Percentiles rank a stretch among this genome's conserved stretches.
phyloP scores from a whole-genome alignment of 2,797 vertebrate genomes.

The Botia kubotai region DNA sequence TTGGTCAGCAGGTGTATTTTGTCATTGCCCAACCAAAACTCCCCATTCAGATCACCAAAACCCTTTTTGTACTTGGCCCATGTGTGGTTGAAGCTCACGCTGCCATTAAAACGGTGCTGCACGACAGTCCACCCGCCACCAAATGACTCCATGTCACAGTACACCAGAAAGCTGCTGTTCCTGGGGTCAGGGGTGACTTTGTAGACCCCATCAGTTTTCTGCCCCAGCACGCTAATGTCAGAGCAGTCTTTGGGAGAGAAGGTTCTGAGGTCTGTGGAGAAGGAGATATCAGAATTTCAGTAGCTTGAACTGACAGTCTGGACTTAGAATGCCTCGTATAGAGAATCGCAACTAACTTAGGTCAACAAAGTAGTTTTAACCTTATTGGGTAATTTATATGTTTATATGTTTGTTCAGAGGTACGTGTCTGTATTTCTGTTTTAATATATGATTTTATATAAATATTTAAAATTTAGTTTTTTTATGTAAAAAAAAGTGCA shows the following conservation, averaged over 20 bases:
- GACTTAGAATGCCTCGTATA: too few relatives aligned
- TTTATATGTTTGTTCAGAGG: too few relatives aligned
- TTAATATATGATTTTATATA: too few relatives aligned
- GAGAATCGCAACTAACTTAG: too few relatives aligned
- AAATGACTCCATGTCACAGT: conserved; percentile 92
- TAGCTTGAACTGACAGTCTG: too few relatives aligned
- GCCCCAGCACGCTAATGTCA: conserved; percentile 83
- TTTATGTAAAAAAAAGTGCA: too few relatives aligned
- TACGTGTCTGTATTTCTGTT: too few relatives aligned
- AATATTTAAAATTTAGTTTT: too few relatives aligned
- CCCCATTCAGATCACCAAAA: conserved; percentile 87
- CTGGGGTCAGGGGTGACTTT: conserved; percentile 83
- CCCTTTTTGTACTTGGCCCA: conserved; percentile 93
- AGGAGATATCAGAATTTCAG: background rate
- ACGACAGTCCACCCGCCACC: conserved; percentile 94
- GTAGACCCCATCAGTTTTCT: conserved; percentile 83
- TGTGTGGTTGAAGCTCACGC: conserved; percentile 88
- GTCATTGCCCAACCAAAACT: conserved; percentile 97
- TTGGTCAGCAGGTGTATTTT: conserved; percentile 93
- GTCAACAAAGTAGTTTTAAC: too few relatives aligned
- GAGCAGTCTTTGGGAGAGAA: conserved; percentile 86
- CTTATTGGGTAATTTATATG: too few relatives aligned
- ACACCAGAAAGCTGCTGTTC: conserved; percentile 86
- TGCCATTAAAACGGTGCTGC: conserved; percentile 88
- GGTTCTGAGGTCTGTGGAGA: conserved; percentile 65